These are phyloP conservation scores for Myiagra hebetior DNA, from an alignment of 2,113 vertebrate genomes.

Conservation along the genomic window DNA sequence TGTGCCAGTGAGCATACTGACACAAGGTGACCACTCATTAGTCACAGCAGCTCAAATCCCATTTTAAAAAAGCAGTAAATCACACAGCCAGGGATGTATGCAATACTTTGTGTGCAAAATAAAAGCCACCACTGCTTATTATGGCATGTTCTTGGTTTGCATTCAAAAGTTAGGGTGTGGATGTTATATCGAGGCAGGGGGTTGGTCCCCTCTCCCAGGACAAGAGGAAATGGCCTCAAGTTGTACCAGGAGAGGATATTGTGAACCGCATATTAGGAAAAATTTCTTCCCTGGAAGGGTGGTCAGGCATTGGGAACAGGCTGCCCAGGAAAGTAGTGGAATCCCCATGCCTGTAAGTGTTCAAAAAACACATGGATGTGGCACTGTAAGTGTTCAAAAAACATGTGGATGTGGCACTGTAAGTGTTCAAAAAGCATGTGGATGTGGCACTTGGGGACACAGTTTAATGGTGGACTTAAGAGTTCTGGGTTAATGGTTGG, in stretches of 20 bases:
- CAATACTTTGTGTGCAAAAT: background rate
- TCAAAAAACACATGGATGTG: background rate
- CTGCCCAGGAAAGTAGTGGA: background rate
- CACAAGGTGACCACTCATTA: background rate
- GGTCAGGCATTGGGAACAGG: background rate
- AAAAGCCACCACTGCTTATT: background rate
- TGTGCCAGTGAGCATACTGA: background rate
- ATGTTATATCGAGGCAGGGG: accelerated
- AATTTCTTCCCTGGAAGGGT: background rate
- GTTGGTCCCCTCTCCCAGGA: background rate
- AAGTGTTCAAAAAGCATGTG: background rate
- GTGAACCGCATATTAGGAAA: background rate
- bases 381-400: too few relatives aligned
- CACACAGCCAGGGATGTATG: background rate
- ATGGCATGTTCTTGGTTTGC: background rate
- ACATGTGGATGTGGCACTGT: background rate
- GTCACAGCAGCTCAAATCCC: background rate
- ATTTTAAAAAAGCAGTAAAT: background rate
- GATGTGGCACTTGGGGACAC: background rate
- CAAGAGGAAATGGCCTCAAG: background rate
- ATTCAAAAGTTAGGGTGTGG: background rate
- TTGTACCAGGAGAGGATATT: background rate
- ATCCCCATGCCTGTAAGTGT: background rate
- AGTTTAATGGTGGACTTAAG: background rate
- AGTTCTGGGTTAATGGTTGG: background rate